phyloP scores from a whole-genome alignment of 2,888 invertebrate genomes.

The Leptopterna dolabrata region DNA sequence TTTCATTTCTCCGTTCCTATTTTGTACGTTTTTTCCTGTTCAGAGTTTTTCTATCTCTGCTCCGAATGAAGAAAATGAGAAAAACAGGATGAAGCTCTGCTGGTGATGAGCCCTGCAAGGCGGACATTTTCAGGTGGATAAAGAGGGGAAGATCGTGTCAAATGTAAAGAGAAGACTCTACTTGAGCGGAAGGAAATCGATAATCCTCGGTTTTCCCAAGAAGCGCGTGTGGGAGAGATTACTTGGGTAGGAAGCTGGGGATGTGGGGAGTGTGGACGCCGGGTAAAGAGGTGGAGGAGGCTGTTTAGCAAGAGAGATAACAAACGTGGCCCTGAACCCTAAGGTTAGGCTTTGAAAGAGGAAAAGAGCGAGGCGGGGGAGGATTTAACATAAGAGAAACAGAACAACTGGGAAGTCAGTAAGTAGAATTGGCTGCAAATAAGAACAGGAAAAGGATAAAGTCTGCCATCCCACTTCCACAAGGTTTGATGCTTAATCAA shows the following conservation, averaged over 20 bases:
- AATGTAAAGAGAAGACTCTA: constrained; percentile 32
- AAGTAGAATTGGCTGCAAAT: not conserved
- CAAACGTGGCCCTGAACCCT: constrained; percentile 40
- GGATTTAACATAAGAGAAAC: not conserved
- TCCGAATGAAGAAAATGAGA: not conserved
- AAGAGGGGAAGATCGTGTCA: constrained; percentile 8
- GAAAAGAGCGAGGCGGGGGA: not conserved
- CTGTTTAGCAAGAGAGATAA: constrained; percentile 48
- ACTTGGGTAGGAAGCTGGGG: not conserved
- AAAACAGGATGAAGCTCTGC: not conserved
- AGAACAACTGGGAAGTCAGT: not conserved
- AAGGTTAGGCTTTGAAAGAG: not conserved
- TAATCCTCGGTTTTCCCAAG: constrained; percentile 30
- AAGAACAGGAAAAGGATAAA: not conserved
- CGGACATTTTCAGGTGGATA: not conserved
- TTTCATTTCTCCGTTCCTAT: too few relatives aligned
- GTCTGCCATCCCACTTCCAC: not conserved
- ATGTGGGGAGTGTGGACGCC: not conserved
- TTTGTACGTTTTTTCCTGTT: not conserved
- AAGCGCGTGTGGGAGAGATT: constrained; percentile 44
- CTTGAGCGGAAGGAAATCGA: constrained; percentile 49
- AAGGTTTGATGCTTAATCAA: not conserved
- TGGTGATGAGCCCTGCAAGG: not conserved
- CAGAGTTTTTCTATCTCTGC: not conserved
- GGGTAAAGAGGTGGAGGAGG: not conserved